These are phyloP conservation scores for Halcyon senegalensis DNA, from an alignment of 2,113 vertebrate genomes.

Conservation along the genomic window DNA sequence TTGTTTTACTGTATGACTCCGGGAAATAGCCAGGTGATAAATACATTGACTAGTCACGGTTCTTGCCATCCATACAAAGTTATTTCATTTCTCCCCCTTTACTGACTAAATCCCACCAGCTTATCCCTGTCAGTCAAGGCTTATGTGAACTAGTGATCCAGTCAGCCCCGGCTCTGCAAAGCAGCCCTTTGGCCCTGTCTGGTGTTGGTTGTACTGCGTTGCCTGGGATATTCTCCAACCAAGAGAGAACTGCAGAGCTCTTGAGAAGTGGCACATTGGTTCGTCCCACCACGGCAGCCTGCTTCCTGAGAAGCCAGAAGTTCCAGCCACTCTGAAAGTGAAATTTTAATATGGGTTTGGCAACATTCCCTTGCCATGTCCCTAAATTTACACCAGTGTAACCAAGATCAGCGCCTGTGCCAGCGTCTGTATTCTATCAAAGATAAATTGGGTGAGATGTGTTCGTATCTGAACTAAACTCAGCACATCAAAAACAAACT, in stretches of 20 bases:
- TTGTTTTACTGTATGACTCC: conserved; percentile 51
- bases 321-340: conserved; percentile 43
- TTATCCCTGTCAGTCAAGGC: conserved; percentile 55
- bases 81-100: conserved; percentile 57
- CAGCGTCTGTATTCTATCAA: conserved; percentile 39
- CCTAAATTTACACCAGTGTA: conserved; percentile 51
- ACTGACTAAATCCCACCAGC: conserved; percentile 64
- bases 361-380: neutral
- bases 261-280: neutral
- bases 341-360: conserved; percentile 64
- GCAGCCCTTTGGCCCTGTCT: conserved; percentile 57
- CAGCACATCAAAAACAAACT: conserved; percentile 32
- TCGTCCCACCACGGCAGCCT: conserved; percentile 31
- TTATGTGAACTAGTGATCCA: conserved; percentile 60
- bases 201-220: conserved; percentile 13
- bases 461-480: conserved; percentile 25
- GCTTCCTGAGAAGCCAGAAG: conserved; percentile 70
- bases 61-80: conserved; percentile 54
- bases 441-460: conserved; percentile 44
- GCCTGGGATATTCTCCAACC: conserved; percentile 60
- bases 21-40: conserved; percentile 61
- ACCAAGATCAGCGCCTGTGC: neutral
- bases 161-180: conserved; percentile 63
- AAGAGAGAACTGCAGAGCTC: conserved; percentile 48
- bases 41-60: conserved; percentile 64